Percentiles rank a stretch among this genome's conserved stretches.
phyloP scores from a whole-genome alignment of 2,797 vertebrate species.

The Oreonectes daqikongensis region DNA sequence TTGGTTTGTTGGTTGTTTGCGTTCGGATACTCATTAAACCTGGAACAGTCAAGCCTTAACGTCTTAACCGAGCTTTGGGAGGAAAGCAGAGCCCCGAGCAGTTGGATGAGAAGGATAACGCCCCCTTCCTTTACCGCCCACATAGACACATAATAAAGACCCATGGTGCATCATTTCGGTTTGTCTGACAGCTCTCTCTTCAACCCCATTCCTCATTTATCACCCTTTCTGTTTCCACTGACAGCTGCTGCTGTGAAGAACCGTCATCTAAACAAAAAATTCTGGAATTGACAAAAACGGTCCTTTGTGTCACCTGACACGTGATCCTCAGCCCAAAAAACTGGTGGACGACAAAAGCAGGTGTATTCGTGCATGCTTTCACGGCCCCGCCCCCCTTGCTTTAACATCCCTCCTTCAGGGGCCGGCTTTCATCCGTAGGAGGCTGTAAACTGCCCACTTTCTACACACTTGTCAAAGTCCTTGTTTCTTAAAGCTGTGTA shows the following conservation, averaged over 20 bases:
- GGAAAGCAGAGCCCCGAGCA: not conserved
- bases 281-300: not conserved
- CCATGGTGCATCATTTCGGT: constrained; percentile 57
- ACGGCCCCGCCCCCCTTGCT: not conserved
- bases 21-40: constrained; percentile 28
- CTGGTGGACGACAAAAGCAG: constrained; percentile 11
- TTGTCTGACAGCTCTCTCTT: constrained; percentile 67
- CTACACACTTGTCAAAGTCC: constrained; percentile 59
- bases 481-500: constrained; percentile 8
- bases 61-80: not conserved
- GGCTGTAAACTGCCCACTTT: constrained; percentile 65
- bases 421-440: constrained; percentile 63
- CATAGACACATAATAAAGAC: not conserved
- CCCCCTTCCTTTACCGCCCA: not conserved
- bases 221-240: constrained; percentile 1
- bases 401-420: constrained; percentile 51
- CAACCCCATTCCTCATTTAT: constrained; percentile 58
- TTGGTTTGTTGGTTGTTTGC: constrained; percentile 16
- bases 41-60: constrained; percentile 5
- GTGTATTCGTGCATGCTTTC: constrained; percentile 13
- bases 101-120: constrained; percentile 13
- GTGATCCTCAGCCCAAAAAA: constrained; percentile 31
- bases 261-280: not conserved
- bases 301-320: constrained; percentile 34
- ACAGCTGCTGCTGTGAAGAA: not conserved